Base-by-base conservation (phyloP, 2,888 invertebrate species). In the Quadroppia sp. region DNA sequence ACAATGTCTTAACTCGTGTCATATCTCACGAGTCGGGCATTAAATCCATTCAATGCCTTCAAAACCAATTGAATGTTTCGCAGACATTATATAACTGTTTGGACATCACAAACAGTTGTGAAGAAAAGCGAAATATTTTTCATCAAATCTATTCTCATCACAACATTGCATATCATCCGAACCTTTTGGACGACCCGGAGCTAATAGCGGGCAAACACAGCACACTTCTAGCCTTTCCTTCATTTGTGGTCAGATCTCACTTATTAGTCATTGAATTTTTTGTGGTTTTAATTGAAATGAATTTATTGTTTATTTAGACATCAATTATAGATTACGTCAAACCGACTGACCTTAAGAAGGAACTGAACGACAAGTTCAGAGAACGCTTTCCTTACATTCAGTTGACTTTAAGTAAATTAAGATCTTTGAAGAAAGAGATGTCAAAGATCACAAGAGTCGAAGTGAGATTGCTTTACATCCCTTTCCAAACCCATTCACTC, bases 401-500 rank as follows among this genome's bases (percentile, higher is more conserved):
- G 81, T 85, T 98, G 40, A 95, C 96, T 3, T 86, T 98, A 75
- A 97, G 96, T 83, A 98, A 98, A 86, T 85, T 98, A 73, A 87
- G 96, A 84, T 96, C 97, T 83, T 88, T 98, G 77, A 98, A 98
- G 83, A 88, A 92, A 78, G 97, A 97, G 85, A 93, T 98, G 92
- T 87, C 91, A 30, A 91, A 93, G 83, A 93, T 94, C 75, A 92
- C 91, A 1, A 91, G 90, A 82, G 85, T 89, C 80, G 81, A 81
- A 74, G 92, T 79, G 59, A 69, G 20, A 13, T 56, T 17, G 7
- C 50, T 6, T 50, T 17, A 50, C n/a, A n/a, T n/a, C n/a, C n/a
- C n/a, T n/a, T n/a, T n/a, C n/a, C n/a, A n/a, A n/a, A n/a, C n/a
- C n/a, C n/a, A n/a, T n/a, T n/a, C n/a, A n/a, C n/a, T n/a, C n/a